These are phyloP conservation scores for Ictidomys tridecemlineatus DNA, from an alignment of 2,113 vertebrate species.

Conservation along the genomic window DNA sequence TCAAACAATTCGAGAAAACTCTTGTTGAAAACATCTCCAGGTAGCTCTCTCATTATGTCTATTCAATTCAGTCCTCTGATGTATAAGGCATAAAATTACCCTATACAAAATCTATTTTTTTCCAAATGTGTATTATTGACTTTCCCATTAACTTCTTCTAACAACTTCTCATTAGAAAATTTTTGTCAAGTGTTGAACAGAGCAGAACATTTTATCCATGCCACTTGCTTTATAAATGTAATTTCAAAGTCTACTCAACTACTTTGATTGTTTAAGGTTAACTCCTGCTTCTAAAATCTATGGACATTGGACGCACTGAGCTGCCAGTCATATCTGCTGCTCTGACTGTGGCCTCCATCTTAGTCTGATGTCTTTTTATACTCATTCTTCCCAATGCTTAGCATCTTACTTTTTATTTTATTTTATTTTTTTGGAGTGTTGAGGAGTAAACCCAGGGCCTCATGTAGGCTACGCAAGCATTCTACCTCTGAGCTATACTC, in stretches of 20 bases:
- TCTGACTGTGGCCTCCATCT: not conserved
- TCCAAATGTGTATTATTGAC: not conserved
- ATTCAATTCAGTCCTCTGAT: not conserved
- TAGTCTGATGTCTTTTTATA: not conserved
- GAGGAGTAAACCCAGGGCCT: not conserved
- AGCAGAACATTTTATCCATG: not conserved
- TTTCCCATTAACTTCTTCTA: constrained; percentile 1
- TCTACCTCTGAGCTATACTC: too few species aligned
- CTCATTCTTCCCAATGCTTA: not conserved
- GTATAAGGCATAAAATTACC: not conserved
- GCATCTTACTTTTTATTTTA: not conserved
- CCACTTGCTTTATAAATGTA: not conserved
- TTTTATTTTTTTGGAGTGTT: not conserved
- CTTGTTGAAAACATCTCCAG: not conserved
- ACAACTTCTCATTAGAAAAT: not conserved
- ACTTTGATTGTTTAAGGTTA: not conserved
- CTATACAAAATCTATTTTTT: not conserved
- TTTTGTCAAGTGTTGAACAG: not conserved
- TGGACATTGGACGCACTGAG: not conserved
- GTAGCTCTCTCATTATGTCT: not conserved
- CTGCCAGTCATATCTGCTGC: not conserved
- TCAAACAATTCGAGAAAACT: constrained; percentile 9
- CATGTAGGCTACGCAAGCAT: not conserved
- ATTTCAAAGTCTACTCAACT: not conserved
- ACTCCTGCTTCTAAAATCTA: too few species aligned